Percentiles rank a stretch among this genome's conserved stretches.
phyloP scores from a whole-genome alignment of 2,113 vertebrate species.

The Otus sunia region DNA sequence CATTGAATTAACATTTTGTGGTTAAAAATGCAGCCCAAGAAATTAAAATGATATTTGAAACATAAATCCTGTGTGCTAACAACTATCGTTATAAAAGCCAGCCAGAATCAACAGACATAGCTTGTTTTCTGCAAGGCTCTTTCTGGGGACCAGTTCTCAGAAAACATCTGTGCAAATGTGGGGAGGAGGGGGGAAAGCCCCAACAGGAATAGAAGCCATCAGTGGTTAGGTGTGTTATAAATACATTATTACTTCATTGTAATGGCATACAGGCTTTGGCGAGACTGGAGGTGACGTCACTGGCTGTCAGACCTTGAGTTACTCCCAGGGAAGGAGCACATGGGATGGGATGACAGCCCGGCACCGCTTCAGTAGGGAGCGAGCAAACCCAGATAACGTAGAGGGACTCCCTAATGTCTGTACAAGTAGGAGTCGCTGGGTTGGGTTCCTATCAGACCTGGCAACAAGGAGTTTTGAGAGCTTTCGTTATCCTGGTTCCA shows the following conservation, averaged over 20 bases:
- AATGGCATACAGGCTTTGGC: conserved; percentile 75
- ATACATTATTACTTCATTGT: conserved; percentile 83
- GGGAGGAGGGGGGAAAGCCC: neutral
- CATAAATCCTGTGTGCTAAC: conserved; percentile 81
- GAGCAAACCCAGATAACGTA: neutral
- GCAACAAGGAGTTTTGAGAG: neutral
- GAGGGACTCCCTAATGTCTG: neutral
- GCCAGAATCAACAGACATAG: conserved; percentile 80
- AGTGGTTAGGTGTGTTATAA: conserved; percentile 79
- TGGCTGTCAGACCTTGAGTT: conserved; percentile 65
- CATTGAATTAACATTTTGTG: conserved; percentile 77
- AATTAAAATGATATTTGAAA: conserved; percentile 83
- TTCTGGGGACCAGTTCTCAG: conserved; percentile 72
- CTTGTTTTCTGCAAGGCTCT: conserved; percentile 76
- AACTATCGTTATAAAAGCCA: conserved; percentile 71
- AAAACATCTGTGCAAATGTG: conserved; percentile 76
- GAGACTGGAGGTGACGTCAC: conserved; percentile 76
- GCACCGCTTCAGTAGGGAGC: neutral
- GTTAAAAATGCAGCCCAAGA: conserved; percentile 74
- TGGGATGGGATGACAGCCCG: conserved; percentile 27
- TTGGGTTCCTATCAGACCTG: neutral
- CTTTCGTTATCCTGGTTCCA: neutral
- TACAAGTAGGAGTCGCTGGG: neutral
- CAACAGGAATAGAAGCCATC: conserved; percentile 74
- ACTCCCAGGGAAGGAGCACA: conserved; percentile 17